These are phyloP conservation scores for Thripadectes ignobilis DNA, from an alignment of 2,797 vertebrate genomes.

Conservation along the genomic window DNA sequence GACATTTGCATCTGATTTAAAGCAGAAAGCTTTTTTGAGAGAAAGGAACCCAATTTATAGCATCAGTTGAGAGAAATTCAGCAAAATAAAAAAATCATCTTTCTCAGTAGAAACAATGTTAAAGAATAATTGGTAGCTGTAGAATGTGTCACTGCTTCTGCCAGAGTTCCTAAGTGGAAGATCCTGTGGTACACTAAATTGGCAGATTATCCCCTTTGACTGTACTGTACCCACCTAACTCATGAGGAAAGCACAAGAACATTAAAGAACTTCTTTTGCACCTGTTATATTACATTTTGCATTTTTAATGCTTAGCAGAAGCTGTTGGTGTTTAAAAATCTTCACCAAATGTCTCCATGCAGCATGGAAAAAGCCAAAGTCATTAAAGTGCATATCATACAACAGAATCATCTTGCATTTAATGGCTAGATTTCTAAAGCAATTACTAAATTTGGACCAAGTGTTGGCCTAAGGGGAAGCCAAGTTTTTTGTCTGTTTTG, in stretches of 20 bases:
- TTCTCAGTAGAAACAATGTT: background rate
- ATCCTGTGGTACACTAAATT: background rate
- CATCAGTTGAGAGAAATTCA: background rate
- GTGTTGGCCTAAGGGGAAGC: background rate
- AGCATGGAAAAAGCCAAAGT: conserved; percentile 3
- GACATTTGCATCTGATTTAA: background rate
- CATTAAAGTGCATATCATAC: background rate
- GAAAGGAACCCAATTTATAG: background rate
- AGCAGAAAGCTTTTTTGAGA: background rate
- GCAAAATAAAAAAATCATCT: background rate
- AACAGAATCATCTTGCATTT: conserved; percentile 23
- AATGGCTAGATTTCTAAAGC: conserved; percentile 39
- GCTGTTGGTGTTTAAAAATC: conserved; percentile 29
- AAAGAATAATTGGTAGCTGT: background rate
- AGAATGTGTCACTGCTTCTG: background rate
- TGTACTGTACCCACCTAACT: background rate
- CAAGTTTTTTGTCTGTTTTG: background rate
- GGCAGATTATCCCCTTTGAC: background rate
- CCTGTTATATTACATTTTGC: background rate
- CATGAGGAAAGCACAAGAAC: background rate
- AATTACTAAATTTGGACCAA: conserved; percentile 27
- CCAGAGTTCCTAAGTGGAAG: background rate
- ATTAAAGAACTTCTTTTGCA: conserved; percentile 34
- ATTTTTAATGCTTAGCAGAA: conserved; percentile 53
- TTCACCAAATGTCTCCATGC: conserved; percentile 1